These are phyloP conservation scores for Orthosia gracilis DNA, from an alignment of 2,888 invertebrate species.

Conservation along the genomic window DNA sequence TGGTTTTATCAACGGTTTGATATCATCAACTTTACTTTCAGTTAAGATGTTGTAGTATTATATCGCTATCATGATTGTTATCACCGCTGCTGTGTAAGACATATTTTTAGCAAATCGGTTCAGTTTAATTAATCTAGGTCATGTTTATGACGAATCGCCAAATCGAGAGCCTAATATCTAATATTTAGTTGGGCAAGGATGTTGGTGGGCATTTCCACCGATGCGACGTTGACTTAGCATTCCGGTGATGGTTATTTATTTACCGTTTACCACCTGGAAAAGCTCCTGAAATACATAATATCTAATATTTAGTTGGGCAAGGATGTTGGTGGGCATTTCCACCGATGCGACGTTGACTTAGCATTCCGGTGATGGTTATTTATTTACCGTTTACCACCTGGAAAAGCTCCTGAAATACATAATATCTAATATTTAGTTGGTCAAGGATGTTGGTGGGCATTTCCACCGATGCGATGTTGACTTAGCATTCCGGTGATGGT, in stretches of 20 bases:
- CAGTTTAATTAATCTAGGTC: conserved; percentile 30
- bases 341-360: conserved; percentile 1
- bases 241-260: conserved; percentile 14
- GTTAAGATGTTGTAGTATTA: conserved; percentile 16
- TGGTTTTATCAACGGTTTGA: conserved; percentile 33
- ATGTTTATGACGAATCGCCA: background rate
- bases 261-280: conserved; percentile 1
- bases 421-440: background rate
- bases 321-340: no score
- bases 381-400: background rate
- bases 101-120: conserved; percentile 19
- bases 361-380: conserved; percentile 9
- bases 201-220: no score
- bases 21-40: conserved; percentile 30
- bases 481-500: conserved; percentile 3
- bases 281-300: no score
- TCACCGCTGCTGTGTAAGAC: conserved; percentile 8
- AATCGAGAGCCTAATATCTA: background rate
- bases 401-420: conserved; percentile 5
- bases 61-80: conserved; percentile 29
- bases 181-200: background rate
- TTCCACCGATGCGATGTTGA: background rate
- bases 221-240: conserved; percentile 2
- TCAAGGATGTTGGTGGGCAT: background rate
- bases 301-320: background rate